Evolutionary conservation across 53 echinoderm and acorn worm genomes (phyloP).

Genomic region (Paelopatides confundens): DNA sequence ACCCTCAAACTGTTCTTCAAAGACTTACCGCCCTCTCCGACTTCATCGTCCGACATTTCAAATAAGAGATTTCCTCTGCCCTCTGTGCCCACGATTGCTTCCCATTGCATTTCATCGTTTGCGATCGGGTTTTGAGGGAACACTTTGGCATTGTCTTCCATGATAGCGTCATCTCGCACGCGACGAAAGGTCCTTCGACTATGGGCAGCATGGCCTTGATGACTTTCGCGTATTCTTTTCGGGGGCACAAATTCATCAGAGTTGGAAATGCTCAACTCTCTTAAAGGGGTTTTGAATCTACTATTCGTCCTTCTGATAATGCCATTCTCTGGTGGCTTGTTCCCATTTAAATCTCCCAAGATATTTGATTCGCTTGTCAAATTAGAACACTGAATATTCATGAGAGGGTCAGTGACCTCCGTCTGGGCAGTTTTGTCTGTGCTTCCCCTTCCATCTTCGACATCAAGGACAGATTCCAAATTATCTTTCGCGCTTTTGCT

Average conservation of each 20-base stretch:
- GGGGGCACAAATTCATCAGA: conserved; percentile 4
- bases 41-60: neutral
- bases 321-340: neutral
- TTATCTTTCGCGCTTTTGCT: neutral
- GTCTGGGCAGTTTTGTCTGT: neutral
- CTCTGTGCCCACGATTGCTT: neutral
- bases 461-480: conserved; percentile 8
- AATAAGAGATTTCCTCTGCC: neutral
- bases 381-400: neutral
- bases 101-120: neutral
- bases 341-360: neutral
- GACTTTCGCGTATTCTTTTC: conserved; percentile 4
- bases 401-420: neutral
- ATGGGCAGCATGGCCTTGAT: neutral
- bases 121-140: neutral
- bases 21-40: neutral
- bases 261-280: neutral
- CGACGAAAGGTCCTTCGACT: neutral
- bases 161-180: neutral
- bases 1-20: neutral
- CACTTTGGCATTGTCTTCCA: neutral
- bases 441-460: neutral
- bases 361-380: neutral
- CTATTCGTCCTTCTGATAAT: neutral
- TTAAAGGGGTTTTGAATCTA: neutral